Conservation (phyloP, 2,797 vertebrate genomes). For the Rhinoraja longicauda region DNA sequence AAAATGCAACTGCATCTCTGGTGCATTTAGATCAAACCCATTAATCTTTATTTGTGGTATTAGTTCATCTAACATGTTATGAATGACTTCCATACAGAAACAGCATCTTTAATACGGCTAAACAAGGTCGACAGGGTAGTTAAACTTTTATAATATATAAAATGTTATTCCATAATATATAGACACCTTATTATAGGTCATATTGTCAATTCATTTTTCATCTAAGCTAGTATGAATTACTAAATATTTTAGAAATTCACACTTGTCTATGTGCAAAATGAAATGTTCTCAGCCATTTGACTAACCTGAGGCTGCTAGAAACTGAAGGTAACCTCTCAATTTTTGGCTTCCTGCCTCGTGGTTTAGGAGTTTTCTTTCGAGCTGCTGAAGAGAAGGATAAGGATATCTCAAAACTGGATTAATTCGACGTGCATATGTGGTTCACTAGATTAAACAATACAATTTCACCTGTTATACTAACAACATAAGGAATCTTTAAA, state of each 20-base stretch:
- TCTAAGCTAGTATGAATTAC: too few species aligned
- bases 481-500: not conserved
- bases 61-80: too few species aligned
- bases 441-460: not conserved
- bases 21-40: too few species aligned
- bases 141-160: not conserved
- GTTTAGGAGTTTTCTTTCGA: slow-evolving; percentile 80
- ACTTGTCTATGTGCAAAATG: not conserved
- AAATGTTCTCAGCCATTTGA: not conserved
- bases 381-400: slow-evolving; percentile 39
- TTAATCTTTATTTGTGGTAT: too few species aligned
- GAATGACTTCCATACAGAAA: too few species aligned
- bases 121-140: not conserved
- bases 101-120: not conserved
- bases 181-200: not conserved
- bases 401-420: not conserved
- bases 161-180: not conserved
- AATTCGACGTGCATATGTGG: not conserved
- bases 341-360: slow-evolving; percentile 78
- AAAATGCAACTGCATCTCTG: too few species aligned
- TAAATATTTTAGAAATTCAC: not conserved
- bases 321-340: slow-evolving; percentile 67
- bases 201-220: too few species aligned
- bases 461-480: not conserved
- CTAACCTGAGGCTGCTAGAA: slow-evolving; percentile 85